These are phyloP conservation scores for Phocides pigmalion DNA, from an alignment of 1,140 invertebrate genomes.

Conservation along the genomic window DNA sequence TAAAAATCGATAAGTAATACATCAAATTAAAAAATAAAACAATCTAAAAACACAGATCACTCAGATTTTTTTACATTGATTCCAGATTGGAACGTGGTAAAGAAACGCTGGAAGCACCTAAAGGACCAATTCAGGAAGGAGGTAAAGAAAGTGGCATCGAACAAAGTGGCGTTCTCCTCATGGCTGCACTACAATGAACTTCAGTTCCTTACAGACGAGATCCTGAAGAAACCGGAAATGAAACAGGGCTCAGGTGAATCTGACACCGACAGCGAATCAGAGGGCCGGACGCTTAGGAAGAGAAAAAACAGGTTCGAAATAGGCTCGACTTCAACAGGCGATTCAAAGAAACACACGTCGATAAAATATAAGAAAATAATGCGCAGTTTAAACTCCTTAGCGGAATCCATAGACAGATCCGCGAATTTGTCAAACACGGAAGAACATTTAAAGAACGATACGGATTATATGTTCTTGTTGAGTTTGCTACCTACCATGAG, in stretches of 20 bases:
- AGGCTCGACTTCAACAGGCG: neutral
- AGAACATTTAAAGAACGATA: slow-evolving; percentile 29
- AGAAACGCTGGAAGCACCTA: slow-evolving; percentile 46
- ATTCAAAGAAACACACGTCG: slow-evolving; percentile 3
- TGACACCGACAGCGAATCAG: slow-evolving; percentile 3
- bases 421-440: slow-evolving; percentile 3
- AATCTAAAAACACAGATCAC: too few relatives aligned
- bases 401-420: neutral
- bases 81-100: slow-evolving; percentile 36
- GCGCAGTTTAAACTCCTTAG: slow-evolving; percentile 3
- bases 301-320: neutral
- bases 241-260: slow-evolving; percentile 12
- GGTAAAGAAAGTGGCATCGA: slow-evolving; percentile 38
- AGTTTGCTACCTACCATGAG: slow-evolving; percentile 42
- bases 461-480: slow-evolving; percentile 43
- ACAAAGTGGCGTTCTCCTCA: slow-evolving; percentile 25
- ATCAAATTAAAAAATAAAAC: too few relatives aligned
- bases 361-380: slow-evolving; percentile 20
- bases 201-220: slow-evolving; percentile 37
- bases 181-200: slow-evolving; percentile 39
- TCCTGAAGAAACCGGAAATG: slow-evolving; percentile 10
- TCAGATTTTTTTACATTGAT: neutral
- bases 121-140: slow-evolving; percentile 48
- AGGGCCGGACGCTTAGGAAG: neutral
- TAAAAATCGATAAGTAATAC: too few relatives aligned